Base-by-base conservation (phyloP, 1,140 invertebrate species). In the Diorhabda elongata region DNA sequence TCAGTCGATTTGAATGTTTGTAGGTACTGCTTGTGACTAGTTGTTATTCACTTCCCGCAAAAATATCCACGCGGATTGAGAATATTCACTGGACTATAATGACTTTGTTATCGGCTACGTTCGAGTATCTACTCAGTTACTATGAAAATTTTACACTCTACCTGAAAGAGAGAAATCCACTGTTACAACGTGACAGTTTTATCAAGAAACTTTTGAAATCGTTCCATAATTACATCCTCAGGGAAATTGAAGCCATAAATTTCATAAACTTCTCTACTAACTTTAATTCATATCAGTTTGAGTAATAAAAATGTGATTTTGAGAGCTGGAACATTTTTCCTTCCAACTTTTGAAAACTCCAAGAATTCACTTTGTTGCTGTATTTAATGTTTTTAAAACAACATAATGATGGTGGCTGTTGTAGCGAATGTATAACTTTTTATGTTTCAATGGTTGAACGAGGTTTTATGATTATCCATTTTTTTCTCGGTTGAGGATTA, bases 211-310 rank as follows among this genome's bases (percentile, higher is more conserved):
- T 67, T 66, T 67, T 59, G 57, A 59, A 45, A 67, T 59, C 65
- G 65, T 26, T 47, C 60, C 11, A 60, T 67, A 67, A 67, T 67
- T 60, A 67, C 65, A 67, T 67, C 65, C 65, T 67, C 8, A 26
- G 57, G 61, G 64, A 69, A 64, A 64, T 69, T 61, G 60, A 61
- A 42, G 44, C 42, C 60, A 69, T 64, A 69, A 69, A 64, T 64
- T 64, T 42, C 42, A 44, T 64, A 52, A 58, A 69, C n/a, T 69
- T 52, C 47, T 52, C 47, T 61, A 52, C 56, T 44, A 66, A 66
- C 47, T 70, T 66, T 60, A 44, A 56, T 61, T 66, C 52, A 61
- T 56, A 62, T 43, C 52, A 61, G 61, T 67, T 67, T 59, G 43
- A 59, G 58, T 4, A 44, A 60, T 60, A 61, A 66, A 66, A 70